phyloP scores from a whole-genome alignment of 2,888 invertebrate genomes.

The Trisateles emortualis region DNA sequence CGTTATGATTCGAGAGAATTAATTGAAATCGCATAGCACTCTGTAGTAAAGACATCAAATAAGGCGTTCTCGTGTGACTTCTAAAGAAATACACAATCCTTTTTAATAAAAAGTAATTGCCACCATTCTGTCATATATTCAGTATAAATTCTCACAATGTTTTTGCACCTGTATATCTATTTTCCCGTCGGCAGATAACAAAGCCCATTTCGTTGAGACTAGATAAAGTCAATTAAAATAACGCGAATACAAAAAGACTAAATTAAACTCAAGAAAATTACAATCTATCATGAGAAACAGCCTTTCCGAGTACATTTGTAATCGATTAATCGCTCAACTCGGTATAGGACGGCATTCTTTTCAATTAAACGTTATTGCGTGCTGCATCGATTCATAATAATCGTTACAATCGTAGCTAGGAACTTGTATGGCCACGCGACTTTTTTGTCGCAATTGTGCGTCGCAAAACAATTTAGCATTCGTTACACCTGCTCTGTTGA shows the following conservation, averaged over 20 bases:
- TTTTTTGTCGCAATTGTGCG: constrained; percentile 18
- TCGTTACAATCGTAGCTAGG: background rate
- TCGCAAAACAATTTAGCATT: constrained; percentile 28
- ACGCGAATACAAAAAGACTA: constrained; percentile 5
- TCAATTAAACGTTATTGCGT: constrained; percentile 36
- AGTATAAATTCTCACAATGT: background rate
- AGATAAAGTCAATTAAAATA: constrained; percentile 15
- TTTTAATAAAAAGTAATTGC: background rate
- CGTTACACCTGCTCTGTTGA: constrained; percentile 34
- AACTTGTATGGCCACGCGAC: constrained; percentile 9
- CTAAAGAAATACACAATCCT: background rate
- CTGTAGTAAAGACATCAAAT: background rate
- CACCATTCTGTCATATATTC: constrained; percentile 1
- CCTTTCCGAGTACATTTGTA: constrained; percentile 17
- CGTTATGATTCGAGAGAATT: too few relatives aligned
- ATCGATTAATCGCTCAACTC: constrained; percentile 19
- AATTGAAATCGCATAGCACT: too few relatives aligned
- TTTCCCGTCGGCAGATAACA: constrained; percentile 11
- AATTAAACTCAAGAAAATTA: constrained; percentile 15
- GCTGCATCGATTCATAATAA: constrained; percentile 20
- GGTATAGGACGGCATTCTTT: constrained; percentile 29
- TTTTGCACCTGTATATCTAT: background rate
- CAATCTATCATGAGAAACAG: constrained; percentile 21
- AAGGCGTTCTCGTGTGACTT: background rate
- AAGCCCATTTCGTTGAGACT: constrained; percentile 18